Evolutionary conservation across 2,888 invertebrate species (phyloP).

Genomic region (Nemapogon koenigi): DNA sequence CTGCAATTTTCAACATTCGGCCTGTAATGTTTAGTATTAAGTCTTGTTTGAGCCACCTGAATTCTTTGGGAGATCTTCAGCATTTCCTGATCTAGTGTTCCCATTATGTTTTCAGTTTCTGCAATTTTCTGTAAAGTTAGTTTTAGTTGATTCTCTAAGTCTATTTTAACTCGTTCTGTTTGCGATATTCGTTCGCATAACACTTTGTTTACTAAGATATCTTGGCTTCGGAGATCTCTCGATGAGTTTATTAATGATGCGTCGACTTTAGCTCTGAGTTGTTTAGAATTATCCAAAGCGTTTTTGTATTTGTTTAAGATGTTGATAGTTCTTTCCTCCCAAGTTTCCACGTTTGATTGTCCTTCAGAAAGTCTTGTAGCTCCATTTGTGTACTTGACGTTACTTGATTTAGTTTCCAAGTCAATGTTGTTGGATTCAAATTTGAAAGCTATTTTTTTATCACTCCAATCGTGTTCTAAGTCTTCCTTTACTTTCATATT

Average conservation of each 20-base stretch:
- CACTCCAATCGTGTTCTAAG: constrained; percentile 89
- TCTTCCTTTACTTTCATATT: constrained; percentile 79
- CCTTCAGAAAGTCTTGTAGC: constrained; percentile 80
- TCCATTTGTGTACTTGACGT: constrained; percentile 79
- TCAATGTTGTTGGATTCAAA: constrained; percentile 76
- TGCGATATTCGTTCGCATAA: constrained; percentile 75
- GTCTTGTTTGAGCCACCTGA: constrained; percentile 50
- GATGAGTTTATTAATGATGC: constrained; percentile 77
- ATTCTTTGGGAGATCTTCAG: constrained; percentile 45
- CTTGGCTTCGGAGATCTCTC: constrained; percentile 81
- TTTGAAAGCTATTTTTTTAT: constrained; percentile 81
- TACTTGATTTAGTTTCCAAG: constrained; percentile 71
- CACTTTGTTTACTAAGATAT: constrained; percentile 78
- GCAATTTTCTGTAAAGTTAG: constrained; percentile 47
- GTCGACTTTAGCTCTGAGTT: constrained; percentile 74
- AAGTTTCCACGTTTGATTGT: constrained; percentile 82
- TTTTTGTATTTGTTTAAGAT: constrained; percentile 76
- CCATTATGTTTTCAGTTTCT: constrained; percentile 47
- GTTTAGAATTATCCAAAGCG: constrained; percentile 74
- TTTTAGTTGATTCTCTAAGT: constrained; percentile 73
- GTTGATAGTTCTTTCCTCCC: constrained; percentile 82
- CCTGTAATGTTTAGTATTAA: constrained; percentile 44
- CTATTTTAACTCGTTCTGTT: constrained; percentile 74
- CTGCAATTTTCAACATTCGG: constrained; percentile 53
- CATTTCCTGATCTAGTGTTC: constrained; percentile 46